Evolutionary conservation across 2,888 invertebrate genomes (phyloP), one percentile per base, ranked within the genome.

Genomic region (Isotomurus palustris): DNA sequence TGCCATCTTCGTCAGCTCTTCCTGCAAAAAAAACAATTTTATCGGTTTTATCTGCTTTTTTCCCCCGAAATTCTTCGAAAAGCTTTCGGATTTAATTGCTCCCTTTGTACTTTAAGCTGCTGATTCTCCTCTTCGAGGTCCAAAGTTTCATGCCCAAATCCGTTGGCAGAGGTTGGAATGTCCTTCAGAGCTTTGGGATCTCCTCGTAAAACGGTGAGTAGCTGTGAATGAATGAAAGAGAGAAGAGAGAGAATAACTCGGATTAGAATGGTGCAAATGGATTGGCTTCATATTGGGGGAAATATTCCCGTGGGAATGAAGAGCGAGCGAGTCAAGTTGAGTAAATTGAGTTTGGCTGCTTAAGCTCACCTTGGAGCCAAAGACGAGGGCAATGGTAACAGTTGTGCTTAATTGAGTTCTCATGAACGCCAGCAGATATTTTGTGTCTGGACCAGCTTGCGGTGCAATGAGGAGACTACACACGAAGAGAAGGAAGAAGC

Each of bases 321-420:
- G n/a, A n/a, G n/a, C n/a, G n/a, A n/a, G n/a, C n/a, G n/a, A n/a
- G n/a, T n/a, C n/a, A n/a, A n/a, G n/a, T n/a, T n/a, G n/a, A n/a
- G n/a, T n/a, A n/a, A n/a, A n/a, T n/a, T n/a, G n/a, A n/a, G n/a
- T n/a, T n/a, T n/a, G n/a, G n/a, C n/a, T n/a, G n/a, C n/a, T n/a
- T n/a, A n/a, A n/a, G 21, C 71, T 74, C 78, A 88, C 90, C 81
- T 91, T 91, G 54, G 89, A 89, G 48, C 87, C 86, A 75, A 91
- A 91, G 12, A 91, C 88, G 52, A 91, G 79, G 45, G 83, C 82
- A 54, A 91, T 84, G 0, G 91, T 91, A 41, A 91, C 89, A 4
- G 91, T 87, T 3, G 94, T 94, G 28, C 92, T 93, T 45, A 94
- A 78, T 74, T 94, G 93, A 1, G 92, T 92, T 72, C 94, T 83